Evolutionary conservation across 2,888 invertebrate species (phyloP).

Genomic region (Lithophane ornitopus): DNA sequence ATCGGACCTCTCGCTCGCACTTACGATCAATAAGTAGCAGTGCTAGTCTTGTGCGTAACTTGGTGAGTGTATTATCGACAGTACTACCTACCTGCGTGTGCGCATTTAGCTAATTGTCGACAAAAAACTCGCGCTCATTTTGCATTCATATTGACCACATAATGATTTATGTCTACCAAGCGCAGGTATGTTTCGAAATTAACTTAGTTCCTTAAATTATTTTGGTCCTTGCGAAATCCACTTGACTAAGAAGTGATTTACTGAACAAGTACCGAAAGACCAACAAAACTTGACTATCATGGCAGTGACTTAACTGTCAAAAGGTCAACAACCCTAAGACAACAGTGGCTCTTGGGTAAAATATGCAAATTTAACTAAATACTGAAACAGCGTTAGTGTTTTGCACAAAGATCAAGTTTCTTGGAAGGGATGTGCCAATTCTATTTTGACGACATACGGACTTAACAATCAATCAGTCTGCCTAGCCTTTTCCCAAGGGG

Average conservation of each 20-base stretch:
- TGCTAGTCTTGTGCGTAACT: not conserved
- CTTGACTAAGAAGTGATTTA: conserved; percentile 33
- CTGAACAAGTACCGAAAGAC: conserved; percentile 43
- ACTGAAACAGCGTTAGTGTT: conserved; percentile 60
- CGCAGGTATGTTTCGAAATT: not conserved
- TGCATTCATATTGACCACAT: not conserved
- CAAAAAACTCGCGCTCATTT: not conserved
- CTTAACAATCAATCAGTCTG: no score
- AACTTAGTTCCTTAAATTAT: conserved; percentile 20
- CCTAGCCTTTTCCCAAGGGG: no score
- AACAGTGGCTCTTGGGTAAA: conserved; percentile 56
- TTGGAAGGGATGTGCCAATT: conserved; percentile 1
- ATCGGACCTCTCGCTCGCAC: not conserved
- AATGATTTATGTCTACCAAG: not conserved
- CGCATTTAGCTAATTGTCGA: not conserved
- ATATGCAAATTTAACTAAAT: conserved; percentile 72
- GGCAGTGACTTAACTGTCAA: conserved; percentile 58
- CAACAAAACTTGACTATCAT: conserved; percentile 52
- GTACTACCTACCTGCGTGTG: not conserved
- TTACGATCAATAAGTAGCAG: not conserved
- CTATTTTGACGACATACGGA: no score
- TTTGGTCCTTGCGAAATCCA: conserved; percentile 29
- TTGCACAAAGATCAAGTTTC: conserved; percentile 55
- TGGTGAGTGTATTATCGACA: not conserved
- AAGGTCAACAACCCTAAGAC: conserved; percentile 69